phyloP scores from a whole-genome alignment of 2,888 invertebrate species.

The Euproctis similis region DNA sequence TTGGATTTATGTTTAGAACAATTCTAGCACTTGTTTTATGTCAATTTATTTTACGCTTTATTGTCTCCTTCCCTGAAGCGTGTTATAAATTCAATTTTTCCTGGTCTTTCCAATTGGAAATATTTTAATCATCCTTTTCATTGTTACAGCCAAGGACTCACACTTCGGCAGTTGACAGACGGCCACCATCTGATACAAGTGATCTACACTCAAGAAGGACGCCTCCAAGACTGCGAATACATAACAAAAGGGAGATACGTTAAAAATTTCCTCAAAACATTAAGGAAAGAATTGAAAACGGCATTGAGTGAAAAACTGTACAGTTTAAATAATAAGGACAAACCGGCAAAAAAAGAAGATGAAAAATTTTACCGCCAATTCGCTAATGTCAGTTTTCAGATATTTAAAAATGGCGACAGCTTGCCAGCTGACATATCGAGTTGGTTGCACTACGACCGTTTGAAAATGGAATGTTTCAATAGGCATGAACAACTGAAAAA shows the following conservation, averaged over 20 bases:
- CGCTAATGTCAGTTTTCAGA: slow-evolving; percentile 72
- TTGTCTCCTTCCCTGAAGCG: too few relatives aligned
- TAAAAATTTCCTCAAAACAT: slow-evolving; percentile 74
- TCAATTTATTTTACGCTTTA: too few relatives aligned
- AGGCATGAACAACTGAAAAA: slow-evolving; percentile 55
- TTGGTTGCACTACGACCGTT: slow-evolving; percentile 77
- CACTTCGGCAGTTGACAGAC: slow-evolving; percentile 80
- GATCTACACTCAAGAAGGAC: slow-evolving; percentile 78
- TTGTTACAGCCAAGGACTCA: slow-evolving; percentile 72
- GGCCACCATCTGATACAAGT: slow-evolving; percentile 81
- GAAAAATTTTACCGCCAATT: slow-evolving; percentile 59
- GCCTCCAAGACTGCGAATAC: slow-evolving; percentile 81
- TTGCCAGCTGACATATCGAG: slow-evolving; percentile 66
- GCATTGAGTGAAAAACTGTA: slow-evolving; percentile 56
- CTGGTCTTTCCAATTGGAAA: too few relatives aligned
- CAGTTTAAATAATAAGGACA: slow-evolving; percentile 39
- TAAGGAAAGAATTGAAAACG: slow-evolving; percentile 73
- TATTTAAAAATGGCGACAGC: slow-evolving; percentile 60
- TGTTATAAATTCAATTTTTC: too few relatives aligned
- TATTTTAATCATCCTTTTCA: slow-evolving; percentile 6
- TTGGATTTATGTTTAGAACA: too few relatives aligned
- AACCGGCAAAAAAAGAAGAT: slow-evolving; percentile 28
- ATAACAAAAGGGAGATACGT: slow-evolving; percentile 72
- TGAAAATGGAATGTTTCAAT: slow-evolving; percentile 73
- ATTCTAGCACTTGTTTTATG: too few relatives aligned